Conservation (phyloP, 2,888 invertebrate genomes). For the Phyto melanocephala region DNA sequence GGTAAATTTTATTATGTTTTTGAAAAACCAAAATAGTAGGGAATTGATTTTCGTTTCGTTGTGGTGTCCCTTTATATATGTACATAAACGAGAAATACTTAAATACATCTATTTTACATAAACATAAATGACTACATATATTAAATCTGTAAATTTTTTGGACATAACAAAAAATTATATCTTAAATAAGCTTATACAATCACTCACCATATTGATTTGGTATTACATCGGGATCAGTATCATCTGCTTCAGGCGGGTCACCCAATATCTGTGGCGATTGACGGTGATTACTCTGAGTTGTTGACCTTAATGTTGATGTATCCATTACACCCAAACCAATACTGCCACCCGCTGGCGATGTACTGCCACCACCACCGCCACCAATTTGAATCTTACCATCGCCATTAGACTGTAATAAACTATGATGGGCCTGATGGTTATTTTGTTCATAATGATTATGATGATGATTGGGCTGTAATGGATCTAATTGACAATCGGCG, state of each 20-base stretch:
- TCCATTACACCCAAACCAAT: slow-evolving; percentile 77
- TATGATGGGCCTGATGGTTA: slow-evolving; percentile 76
- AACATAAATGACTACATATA: no score
- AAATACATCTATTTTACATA: no score
- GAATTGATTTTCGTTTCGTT: no score
- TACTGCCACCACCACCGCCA: slow-evolving; percentile 68
- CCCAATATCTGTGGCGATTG: slow-evolving; percentile 79
- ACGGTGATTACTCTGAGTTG: slow-evolving; percentile 75
- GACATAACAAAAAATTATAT: no score
- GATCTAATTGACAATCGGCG: slow-evolving; percentile 79
- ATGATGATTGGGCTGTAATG: slow-evolving; percentile 75
- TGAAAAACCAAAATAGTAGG: no score
- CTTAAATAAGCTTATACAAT: neutral
- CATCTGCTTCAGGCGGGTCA: slow-evolving; percentile 79
- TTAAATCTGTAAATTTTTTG: no score
- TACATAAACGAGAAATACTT: no score
- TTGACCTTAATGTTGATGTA: slow-evolving; percentile 76
- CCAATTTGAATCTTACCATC: slow-evolving; percentile 76
- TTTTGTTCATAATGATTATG: slow-evolving; percentile 72
- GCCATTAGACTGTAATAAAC: slow-evolving; percentile 75
- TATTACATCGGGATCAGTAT: slow-evolving; percentile 92
- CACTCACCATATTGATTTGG: slow-evolving; percentile 91
- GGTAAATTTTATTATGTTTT: no score
- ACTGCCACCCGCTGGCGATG: slow-evolving; percentile 59
- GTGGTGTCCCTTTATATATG: no score